Percentiles rank a stretch among this genome's conserved stretches.
Evolutionary conservation across 2,113 vertebrate species (phyloP).

Genomic region (Opisthocomus hoazin): DNA sequence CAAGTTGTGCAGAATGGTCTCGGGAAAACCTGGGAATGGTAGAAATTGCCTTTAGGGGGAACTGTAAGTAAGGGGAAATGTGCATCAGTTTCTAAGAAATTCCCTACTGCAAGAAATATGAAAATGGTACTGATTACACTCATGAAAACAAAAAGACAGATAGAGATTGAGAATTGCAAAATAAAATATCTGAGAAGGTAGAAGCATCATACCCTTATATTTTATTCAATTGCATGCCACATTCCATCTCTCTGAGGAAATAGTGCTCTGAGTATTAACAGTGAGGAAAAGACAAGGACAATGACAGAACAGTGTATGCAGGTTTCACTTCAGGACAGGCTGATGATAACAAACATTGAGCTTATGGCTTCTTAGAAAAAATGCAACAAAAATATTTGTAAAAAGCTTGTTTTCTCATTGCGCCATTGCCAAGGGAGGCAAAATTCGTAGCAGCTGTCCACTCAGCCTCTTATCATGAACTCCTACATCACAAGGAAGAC

Average conservation of each 20-base stretch:
- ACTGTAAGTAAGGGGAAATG: not conserved
- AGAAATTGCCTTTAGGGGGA: not conserved
- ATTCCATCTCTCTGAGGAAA: not conserved
- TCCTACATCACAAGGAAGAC: not conserved
- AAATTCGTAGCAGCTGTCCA: not conserved
- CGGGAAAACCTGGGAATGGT: not conserved
- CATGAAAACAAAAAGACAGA: not conserved
- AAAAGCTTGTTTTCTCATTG: not conserved
- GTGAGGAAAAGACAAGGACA: not conserved
- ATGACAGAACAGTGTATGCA: not conserved
- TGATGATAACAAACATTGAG: not conserved
- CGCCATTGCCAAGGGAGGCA: not conserved
- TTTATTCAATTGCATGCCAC: not conserved
- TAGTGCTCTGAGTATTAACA: not conserved
- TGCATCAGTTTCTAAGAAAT: not conserved
- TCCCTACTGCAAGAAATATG: not conserved
- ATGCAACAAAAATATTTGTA: not conserved
- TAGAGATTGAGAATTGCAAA: not conserved
- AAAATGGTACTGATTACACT: not conserved
- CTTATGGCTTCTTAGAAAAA: not conserved
- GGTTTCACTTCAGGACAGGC: not conserved
- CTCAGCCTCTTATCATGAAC: not conserved
- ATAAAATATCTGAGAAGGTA: not conserved
- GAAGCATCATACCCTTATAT: not conserved
- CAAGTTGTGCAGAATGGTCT: not conserved